Percentiles rank a stretch among this genome's conserved stretches.
These are phyloP conservation scores for Formicarius rufipectus DNA, from an alignment of 2,113 vertebrate species.

Conservation along the genomic window DNA sequence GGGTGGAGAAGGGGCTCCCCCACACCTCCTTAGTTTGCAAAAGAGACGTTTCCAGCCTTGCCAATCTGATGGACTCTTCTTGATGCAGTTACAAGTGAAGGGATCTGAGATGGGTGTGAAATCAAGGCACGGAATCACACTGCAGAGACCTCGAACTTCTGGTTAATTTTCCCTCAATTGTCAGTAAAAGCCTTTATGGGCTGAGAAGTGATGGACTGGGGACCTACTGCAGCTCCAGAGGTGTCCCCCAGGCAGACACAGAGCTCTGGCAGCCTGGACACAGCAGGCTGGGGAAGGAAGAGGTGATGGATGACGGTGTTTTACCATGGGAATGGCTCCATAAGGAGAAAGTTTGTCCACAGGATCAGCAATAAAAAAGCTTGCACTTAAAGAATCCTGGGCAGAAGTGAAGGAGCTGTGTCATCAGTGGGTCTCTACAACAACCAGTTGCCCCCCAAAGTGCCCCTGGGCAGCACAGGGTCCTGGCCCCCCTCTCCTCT, in stretches of 20 bases:
- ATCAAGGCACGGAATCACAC: neutral
- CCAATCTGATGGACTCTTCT: neutral
- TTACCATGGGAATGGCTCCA: accelerated
- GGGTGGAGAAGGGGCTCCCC: neutral
- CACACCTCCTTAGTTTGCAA: accelerated
- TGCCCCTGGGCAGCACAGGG: accelerated
- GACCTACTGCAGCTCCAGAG: neutral
- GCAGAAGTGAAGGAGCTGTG: neutral
- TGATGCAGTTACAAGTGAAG: neutral
- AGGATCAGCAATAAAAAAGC: neutral
- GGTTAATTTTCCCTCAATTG: neutral
- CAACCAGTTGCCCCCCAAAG: neutral
- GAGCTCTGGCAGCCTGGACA: neutral
- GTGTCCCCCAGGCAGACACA: neutral
- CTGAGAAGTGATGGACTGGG: neutral
- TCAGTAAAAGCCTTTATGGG: too few relatives aligned
- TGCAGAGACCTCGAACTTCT: neutral
- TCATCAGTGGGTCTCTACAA: neutral
- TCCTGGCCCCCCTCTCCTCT: neutral
- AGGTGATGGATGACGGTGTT: accelerated
- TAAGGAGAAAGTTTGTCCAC: neutral
- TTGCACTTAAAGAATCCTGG: neutral
- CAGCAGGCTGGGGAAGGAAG: accelerated
- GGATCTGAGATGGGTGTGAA: neutral
- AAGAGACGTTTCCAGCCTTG: neutral